Evolutionary conservation across 2,888 invertebrate genomes (phyloP).

Genomic region (Aphodius sticticus): DNA sequence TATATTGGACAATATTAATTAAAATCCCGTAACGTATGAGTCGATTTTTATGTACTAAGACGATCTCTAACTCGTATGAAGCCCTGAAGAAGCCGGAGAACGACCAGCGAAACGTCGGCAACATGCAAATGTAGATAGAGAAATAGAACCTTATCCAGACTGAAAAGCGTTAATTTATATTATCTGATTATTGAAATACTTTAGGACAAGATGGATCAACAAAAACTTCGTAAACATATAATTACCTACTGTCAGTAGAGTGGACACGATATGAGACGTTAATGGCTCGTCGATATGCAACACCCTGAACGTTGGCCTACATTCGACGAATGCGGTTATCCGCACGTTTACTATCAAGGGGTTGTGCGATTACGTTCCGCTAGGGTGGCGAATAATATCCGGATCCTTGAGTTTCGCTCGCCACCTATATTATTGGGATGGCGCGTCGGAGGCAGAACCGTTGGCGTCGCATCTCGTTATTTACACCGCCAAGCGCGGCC

Average conservation of each 20-base stretch:
- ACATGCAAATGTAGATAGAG: too few species aligned
- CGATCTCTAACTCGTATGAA: too few species aligned
- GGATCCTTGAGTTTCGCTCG: slow-evolving; percentile 4
- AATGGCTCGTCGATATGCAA: background rate
- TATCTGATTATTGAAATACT: too few species aligned
- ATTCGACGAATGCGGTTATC: background rate
- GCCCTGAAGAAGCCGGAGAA: too few species aligned
- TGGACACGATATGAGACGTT: background rate
- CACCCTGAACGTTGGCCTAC: background rate
- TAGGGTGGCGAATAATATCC: background rate
- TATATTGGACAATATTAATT: too few species aligned
- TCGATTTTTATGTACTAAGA: too few species aligned
- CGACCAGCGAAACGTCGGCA: too few species aligned
- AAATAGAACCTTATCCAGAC: too few species aligned
- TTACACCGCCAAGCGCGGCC: too few species aligned
- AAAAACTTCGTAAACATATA: background rate
- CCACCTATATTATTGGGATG: background rate
- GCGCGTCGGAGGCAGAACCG: background rate
- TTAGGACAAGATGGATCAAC: background rate
- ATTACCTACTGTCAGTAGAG: background rate
- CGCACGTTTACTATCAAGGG: background rate
- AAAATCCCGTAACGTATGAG: too few species aligned
- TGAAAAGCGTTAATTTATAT: too few species aligned
- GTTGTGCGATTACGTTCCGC: background rate
- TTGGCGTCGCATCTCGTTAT: too few species aligned